Evolutionary conservation across 1,140 invertebrate genomes (phyloP), one percentile per base, ranked within the genome.

Genomic region (Drosophila tsacasi): DNA sequence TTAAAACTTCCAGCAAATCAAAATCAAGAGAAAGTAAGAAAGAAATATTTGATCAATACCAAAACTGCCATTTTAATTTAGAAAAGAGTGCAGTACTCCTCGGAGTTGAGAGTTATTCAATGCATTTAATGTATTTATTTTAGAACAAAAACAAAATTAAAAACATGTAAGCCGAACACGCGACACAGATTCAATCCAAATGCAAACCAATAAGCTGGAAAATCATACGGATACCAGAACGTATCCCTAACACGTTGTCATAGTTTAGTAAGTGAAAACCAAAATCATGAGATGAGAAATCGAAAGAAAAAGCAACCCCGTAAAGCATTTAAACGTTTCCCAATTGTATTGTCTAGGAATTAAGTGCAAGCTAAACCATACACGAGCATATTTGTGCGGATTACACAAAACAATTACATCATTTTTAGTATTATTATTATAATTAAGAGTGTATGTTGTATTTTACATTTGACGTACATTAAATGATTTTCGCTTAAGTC

Each of bases 51-150:
- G 66, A 67, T 64, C 74, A 66, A 66, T 71, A 79, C 47, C 50
- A 86, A 75, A 83, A 90, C 84, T 89, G 84, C 84, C 84, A 89
- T 89, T 89, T 89, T 89, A 76, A 89, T 81, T 89, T 90, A 89
- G 85, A 81, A 73, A 76, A 49, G 50, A 81, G 58, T 47, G 27
- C 42, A 77, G 57, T 30, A 57, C n/a, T n/a, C 37, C 55, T 6
- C 21, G 40, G 27, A 46, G 49, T 57, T 58, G 25, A 46, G 52
- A 72, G 55, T 49, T 80, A 69, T 80, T 87, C 44, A 69, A 86
- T 81, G 68, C 73, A 83, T 81, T 79, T 77, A 75, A 89, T 79
- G 79, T 86, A 86, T 86, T 87, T 62, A 71, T 76, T 83, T 87
- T 79, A 81, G 55, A 82, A 74, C 50, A 25, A 37, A 47, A 2